phyloP scores from a whole-genome alignment of 2,797 vertebrate genomes.

The Schizothorax lantsangensis region DNA sequence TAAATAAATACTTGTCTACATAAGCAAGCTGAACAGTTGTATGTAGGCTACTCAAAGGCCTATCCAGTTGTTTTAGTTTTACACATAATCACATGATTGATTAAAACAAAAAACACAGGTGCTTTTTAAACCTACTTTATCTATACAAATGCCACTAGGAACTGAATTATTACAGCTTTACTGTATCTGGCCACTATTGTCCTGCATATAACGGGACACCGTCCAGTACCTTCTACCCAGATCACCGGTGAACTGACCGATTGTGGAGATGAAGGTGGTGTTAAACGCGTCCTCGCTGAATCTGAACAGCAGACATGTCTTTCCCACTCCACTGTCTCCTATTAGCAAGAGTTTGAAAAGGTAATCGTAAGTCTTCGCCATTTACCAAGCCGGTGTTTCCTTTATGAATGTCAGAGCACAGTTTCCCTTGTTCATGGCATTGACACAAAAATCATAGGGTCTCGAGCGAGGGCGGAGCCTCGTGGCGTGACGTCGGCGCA shows the following conservation, averaged over 20 bases:
- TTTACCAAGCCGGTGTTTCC: slow-evolving; percentile 73
- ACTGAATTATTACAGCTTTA: neutral
- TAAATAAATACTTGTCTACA: neutral
- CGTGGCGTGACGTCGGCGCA: slow-evolving; percentile 66
- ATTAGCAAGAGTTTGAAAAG: slow-evolving; percentile 97
- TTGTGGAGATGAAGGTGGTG: slow-evolving; percentile 97
- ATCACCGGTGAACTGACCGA: slow-evolving; percentile 84
- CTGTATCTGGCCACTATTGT: slow-evolving; percentile 5
- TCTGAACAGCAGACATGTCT: slow-evolving; percentile 95
- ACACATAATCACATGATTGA: neutral
- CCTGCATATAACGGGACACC: slow-evolving; percentile 31
- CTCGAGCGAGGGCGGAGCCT: slow-evolving; percentile 37
- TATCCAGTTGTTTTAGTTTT: slow-evolving; percentile 9
- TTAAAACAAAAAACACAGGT: neutral
- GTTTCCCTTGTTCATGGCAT: slow-evolving; percentile 55
- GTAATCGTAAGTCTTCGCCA: slow-evolving; percentile 99
- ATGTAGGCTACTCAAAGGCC: slow-evolving; percentile 17
- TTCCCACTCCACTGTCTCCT: slow-evolving; percentile 96
- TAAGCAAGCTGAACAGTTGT: neutral
- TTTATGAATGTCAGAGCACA: slow-evolving; percentile 49
- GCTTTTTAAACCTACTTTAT: neutral
- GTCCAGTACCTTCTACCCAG: slow-evolving; percentile 55
- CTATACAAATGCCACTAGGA: neutral
- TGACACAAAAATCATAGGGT: slow-evolving; percentile 60
- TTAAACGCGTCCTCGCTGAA: slow-evolving; percentile 98